phyloP scores from a whole-genome alignment of 2,797 vertebrate species.

The Chelonia mydas region DNA sequence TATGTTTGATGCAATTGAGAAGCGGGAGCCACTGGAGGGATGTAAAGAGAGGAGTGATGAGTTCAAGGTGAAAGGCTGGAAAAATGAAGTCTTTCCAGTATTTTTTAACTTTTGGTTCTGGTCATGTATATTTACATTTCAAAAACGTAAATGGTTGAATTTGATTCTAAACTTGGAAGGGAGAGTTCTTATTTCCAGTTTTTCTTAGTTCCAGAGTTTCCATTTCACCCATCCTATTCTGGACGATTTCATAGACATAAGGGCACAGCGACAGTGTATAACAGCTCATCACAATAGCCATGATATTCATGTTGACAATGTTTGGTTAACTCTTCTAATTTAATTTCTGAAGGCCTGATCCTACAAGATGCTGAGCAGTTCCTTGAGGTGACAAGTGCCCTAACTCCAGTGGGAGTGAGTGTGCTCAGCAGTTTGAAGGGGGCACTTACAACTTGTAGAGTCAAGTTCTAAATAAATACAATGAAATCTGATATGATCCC shows the following conservation, averaged over 20 bases:
- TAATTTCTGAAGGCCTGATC: neutral
- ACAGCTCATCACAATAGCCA: neutral
- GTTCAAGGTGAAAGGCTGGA: neutral
- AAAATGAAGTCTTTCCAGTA: neutral
- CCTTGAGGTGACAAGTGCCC: neutral
- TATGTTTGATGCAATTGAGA: neutral
- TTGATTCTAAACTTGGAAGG: neutral
- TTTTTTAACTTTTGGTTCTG: neutral
- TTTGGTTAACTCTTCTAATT: rapidly evolving
- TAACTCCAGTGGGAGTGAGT: neutral
- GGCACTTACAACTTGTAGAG: neutral
- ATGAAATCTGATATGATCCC: neutral
- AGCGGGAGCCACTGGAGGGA: neutral
- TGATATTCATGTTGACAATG: rapidly evolving
- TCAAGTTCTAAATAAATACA: neutral
- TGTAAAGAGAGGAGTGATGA: no score
- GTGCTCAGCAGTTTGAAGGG: neutral
- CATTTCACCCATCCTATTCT: neutral
- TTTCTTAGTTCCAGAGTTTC: neutral
- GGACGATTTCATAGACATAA: neutral
- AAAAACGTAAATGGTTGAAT: neutral
- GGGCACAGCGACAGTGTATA: neutral
- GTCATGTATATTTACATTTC: neutral
- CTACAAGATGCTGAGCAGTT: neutral
- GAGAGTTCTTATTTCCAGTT: neutral